Conservation (phyloP, 2,113 vertebrate genomes). For the Felis catus region F.catus_Fca126_mat1.0 CM031419.1:211526001-211526500, state of each 20-base stretch:
- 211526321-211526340: too few relatives aligned
- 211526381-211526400: too few relatives aligned
- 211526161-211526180: neutral
- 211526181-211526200: neutral
- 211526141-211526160: neutral
- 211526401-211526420: neutral
- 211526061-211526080: neutral
- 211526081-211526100: neutral
- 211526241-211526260: too few relatives aligned
- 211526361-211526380: too few relatives aligned
- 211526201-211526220: too few relatives aligned
- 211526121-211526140: neutral
- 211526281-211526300: too few relatives aligned
- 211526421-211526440: neutral
- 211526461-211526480: neutral
- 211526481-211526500: neutral
- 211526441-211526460: neutral
- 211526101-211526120: neutral
- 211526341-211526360: too few relatives aligned
- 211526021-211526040: neutral
- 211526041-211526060: neutral
- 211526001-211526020: neutral
- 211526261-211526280: too few relatives aligned
- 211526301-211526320: too few relatives aligned
- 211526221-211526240: too few relatives aligned